Conservation (phyloP, 2,797 vertebrate genomes). For the Falco cherrug region DNA sequence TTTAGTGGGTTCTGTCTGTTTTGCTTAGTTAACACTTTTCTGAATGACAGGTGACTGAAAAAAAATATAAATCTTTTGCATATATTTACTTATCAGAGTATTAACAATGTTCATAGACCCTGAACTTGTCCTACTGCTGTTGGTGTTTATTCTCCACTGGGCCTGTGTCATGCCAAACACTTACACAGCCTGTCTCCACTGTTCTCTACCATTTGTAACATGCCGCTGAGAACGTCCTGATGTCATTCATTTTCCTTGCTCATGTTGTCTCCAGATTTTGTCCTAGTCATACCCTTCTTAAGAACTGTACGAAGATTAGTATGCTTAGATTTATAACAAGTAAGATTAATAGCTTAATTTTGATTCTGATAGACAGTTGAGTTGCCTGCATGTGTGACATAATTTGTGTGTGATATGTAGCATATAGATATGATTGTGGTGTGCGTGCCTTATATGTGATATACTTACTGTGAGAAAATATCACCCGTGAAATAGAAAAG, state of each 20-base stretch:
- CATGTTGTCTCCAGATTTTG: accelerated
- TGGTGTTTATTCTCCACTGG: neutral
- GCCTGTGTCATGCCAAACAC: accelerated
- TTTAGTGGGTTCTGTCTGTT: neutral
- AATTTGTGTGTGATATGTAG: neutral
- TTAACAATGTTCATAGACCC: neutral
- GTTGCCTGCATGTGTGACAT: neutral
- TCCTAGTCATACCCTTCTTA: neutral
- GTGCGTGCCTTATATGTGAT: neutral
- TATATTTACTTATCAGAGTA: neutral
- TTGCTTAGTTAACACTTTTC: neutral
- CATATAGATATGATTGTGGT: neutral
- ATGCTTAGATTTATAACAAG: neutral
- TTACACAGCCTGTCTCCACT: accelerated
- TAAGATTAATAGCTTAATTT: neutral
- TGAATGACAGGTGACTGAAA: neutral
- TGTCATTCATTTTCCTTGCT: neutral
- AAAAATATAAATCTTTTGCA: neutral
- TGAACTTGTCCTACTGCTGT: neutral
- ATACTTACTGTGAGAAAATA: neutral
- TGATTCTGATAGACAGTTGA: neutral
- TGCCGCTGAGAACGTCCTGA: neutral
- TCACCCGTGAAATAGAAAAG: neutral
- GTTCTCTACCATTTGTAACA: neutral
- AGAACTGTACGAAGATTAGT: neutral